Evolutionary conservation across 1,140 invertebrate genomes (phyloP).

Genomic region (Saccostrea echinata): DNA sequence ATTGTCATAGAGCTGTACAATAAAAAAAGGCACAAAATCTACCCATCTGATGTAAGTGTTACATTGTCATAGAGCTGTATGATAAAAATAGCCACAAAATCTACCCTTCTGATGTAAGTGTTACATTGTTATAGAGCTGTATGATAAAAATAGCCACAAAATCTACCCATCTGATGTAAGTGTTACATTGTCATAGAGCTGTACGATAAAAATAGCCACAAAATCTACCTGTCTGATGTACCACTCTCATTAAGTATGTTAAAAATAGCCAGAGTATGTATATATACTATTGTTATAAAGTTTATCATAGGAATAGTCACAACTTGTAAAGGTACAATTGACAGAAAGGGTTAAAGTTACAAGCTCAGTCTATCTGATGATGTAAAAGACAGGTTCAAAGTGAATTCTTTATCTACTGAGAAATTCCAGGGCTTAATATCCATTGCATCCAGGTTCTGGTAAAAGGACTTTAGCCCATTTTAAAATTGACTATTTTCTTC

Average conservation of each 20-base stretch:
- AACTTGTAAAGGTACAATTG: too few relatives aligned
- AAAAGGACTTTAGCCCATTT: too few relatives aligned
- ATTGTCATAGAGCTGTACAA: constrained; percentile 89
- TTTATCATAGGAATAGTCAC: too few relatives aligned
- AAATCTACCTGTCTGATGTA: constrained; percentile 81
- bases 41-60: constrained; percentile 84
- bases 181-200: constrained; percentile 89
- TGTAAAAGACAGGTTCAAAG: too few relatives aligned
- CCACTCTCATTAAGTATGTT: constrained; percentile 88
- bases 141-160: constrained; percentile 82
- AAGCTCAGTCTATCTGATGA: too few relatives aligned
- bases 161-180: constrained; percentile 80
- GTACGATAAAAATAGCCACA: constrained; percentile 84
- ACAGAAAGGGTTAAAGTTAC: too few relatives aligned
- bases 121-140: too few relatives aligned
- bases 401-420: too few relatives aligned
- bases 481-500: too few relatives aligned
- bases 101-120: constrained; percentile 83
- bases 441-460: too few relatives aligned
- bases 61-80: constrained; percentile 88
- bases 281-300: too few relatives aligned
- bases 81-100: constrained; percentile 84
- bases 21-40: constrained; percentile 82
- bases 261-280: constrained; percentile 83
- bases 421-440: too few relatives aligned